Percentiles rank a stretch among this genome's conserved stretches.
These are phyloP conservation scores for Epistrophella euchroma DNA, from an alignment of 2,888 invertebrate genomes.

Conservation along the genomic window DNA sequence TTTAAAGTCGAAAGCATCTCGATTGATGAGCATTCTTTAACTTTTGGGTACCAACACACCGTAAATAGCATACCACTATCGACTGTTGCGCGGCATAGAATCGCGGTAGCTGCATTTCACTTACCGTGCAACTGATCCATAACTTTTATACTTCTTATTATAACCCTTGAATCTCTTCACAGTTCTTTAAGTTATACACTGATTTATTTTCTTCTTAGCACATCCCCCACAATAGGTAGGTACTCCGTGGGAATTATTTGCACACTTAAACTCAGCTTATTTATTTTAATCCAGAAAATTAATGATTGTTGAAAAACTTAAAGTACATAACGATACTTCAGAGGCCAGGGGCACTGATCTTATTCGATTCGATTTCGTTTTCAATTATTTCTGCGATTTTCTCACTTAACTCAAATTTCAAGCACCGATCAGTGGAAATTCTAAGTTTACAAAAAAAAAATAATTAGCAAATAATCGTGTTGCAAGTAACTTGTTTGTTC, in stretches of 20 bases:
- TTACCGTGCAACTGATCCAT: constrained; percentile 67
- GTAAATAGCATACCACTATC: constrained; percentile 25
- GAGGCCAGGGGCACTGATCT: constrained; percentile 31
- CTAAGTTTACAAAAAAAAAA: constrained; percentile 12
- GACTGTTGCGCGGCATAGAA: background rate
- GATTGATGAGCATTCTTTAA: constrained; percentile 71
- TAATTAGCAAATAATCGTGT: constrained; percentile 40
- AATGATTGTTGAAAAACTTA: constrained; percentile 29
- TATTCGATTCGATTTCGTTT: background rate
- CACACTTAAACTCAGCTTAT: constrained; percentile 42
- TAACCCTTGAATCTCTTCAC: constrained; percentile 48
- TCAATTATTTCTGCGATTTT: constrained; percentile 10
- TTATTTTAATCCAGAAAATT: constrained; percentile 44
- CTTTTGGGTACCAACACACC: constrained; percentile 40
- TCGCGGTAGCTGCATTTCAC: constrained; percentile 35
- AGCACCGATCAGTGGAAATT: background rate
- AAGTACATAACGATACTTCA: background rate
- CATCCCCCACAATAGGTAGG: constrained; percentile 22
- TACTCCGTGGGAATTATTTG: constrained; percentile 52
- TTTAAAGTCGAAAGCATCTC: constrained; percentile 64
- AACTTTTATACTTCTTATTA: constrained; percentile 51
- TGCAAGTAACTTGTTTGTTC: constrained; percentile 38
- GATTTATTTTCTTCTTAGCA: constrained; percentile 32
- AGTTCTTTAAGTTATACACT: constrained; percentile 55
- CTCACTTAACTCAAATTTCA: constrained; percentile 17